A percentile compares a stretch with the other conserved stretches of the same genome.
Conservation (phyloP, 2,113 vertebrate species). For the Hiodon alosoides region DNA sequence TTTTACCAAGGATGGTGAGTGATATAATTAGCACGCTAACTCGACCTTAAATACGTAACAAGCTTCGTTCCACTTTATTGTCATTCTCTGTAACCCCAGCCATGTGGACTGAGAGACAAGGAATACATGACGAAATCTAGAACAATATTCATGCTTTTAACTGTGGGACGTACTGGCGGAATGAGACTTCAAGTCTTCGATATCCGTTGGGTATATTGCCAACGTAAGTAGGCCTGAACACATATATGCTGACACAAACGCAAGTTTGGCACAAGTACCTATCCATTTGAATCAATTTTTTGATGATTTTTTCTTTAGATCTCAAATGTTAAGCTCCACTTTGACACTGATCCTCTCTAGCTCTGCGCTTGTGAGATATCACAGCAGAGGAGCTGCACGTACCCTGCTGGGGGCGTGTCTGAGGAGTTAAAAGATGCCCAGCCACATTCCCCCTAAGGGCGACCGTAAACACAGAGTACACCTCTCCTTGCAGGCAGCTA, state of each 20-base stretch:
- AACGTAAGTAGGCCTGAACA: background rate
- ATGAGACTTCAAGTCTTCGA: background rate
- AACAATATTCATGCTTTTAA: background rate
- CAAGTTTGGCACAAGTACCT: background rate
- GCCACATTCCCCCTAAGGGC: constrained; percentile 35
- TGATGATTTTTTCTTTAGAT: background rate
- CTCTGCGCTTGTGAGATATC: background rate
- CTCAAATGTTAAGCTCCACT: background rate
- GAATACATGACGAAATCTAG: background rate
- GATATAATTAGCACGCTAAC: no score
- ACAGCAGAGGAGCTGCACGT: background rate
- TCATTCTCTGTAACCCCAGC: no score
- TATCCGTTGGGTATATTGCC: no score
- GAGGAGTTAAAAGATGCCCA: constrained; percentile 31
- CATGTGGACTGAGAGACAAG: no score
- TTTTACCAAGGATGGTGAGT: no score
- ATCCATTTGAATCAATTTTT: background rate
- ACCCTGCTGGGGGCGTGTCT: constrained; percentile 37
- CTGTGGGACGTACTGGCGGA: background rate
- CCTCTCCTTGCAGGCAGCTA: constrained; percentile 32
- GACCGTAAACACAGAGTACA: constrained; percentile 39
- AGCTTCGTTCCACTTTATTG: no score
- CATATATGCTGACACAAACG: background rate
- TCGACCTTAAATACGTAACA: no score
- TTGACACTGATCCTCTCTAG: background rate